Conservation (phyloP, 2,888 invertebrate genomes). For the Entomobrya proxima region DNA sequence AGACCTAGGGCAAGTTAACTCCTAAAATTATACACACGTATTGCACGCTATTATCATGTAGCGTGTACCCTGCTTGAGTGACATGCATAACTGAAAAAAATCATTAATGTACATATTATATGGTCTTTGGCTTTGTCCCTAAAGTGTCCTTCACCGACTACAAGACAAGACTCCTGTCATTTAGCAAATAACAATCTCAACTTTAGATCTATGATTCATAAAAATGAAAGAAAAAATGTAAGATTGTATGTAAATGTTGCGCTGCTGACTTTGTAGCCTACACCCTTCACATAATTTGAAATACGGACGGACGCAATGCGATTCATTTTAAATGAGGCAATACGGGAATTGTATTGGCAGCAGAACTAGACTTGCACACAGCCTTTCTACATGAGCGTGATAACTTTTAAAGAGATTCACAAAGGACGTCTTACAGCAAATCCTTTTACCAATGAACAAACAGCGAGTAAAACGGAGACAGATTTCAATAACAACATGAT, state of each 20-base stretch:
- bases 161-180: constrained; percentile 57
- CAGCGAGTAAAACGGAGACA: not conserved
- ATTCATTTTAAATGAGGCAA: not conserved
- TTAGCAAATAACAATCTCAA: constrained; percentile 56
- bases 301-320: not conserved
- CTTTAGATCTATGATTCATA: constrained; percentile 45
- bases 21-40: constrained; percentile 7
- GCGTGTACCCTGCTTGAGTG: not conserved
- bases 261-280: constrained; percentile 6
- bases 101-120: constrained; percentile 25
- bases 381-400: not conserved
- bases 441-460: too few species aligned
- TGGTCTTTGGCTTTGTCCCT: constrained; percentile 52
- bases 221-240: constrained; percentile 31
- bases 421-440: not conserved
- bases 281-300: constrained; percentile 33
- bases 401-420: constrained; percentile 21
- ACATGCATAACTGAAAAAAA: constrained; percentile 37
- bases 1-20: constrained; percentile 16
- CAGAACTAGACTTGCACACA: not conserved
- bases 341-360: not conserved
- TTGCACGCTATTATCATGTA: not conserved
- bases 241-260: not conserved
- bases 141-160: constrained; percentile 59
- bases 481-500: constrained; percentile 1